Conservation (phyloP, 2,797 vertebrate genomes). For the Cyclopterus lumpus region DNA sequence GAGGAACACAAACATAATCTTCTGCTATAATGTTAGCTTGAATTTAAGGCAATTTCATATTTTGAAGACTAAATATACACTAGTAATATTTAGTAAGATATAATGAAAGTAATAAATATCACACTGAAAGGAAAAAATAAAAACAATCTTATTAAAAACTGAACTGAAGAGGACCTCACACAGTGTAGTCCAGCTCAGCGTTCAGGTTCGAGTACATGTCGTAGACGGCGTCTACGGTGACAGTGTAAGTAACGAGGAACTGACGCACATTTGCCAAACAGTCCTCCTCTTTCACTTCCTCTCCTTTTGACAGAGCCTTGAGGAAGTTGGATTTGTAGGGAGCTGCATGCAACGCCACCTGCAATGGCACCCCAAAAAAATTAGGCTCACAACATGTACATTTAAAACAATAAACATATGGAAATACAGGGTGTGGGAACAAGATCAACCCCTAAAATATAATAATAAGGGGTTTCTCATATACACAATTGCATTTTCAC, state of each 20-base stretch:
- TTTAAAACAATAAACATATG: not conserved
- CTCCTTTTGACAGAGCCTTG: slow-evolving; percentile 93
- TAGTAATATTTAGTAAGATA: slow-evolving; percentile 17
- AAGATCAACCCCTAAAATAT: not conserved
- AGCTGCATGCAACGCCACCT: slow-evolving; percentile 90
- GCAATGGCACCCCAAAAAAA: not conserved
- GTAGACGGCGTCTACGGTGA: slow-evolving; percentile 92
- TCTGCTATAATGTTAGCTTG: not conserved
- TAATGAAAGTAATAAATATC: slow-evolving; percentile 61
- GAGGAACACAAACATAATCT: not conserved
- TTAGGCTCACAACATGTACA: not conserved
- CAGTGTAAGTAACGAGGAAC: slow-evolving; percentile 89
- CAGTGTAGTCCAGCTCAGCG: slow-evolving; percentile 93
- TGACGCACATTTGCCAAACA: slow-evolving; percentile 89
- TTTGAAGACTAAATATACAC: slow-evolving; percentile 32
- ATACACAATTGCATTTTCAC: not conserved
- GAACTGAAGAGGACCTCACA: slow-evolving; percentile 74
- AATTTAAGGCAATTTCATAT: slow-evolving; percentile 24
- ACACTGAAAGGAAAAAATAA: slow-evolving; percentile 7
- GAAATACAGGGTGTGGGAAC: not conserved
- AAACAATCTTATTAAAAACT: slow-evolving; percentile 29
- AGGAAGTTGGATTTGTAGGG: slow-evolving; percentile 94
- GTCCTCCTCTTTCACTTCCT: slow-evolving; percentile 90
- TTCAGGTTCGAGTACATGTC: slow-evolving; percentile 92
- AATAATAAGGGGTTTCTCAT: not conserved